Evolutionary conservation across 2,797 vertebrate genomes (phyloP), one percentile per base, ranked within the genome.

Genomic region (Sebastes cheni): DNA sequence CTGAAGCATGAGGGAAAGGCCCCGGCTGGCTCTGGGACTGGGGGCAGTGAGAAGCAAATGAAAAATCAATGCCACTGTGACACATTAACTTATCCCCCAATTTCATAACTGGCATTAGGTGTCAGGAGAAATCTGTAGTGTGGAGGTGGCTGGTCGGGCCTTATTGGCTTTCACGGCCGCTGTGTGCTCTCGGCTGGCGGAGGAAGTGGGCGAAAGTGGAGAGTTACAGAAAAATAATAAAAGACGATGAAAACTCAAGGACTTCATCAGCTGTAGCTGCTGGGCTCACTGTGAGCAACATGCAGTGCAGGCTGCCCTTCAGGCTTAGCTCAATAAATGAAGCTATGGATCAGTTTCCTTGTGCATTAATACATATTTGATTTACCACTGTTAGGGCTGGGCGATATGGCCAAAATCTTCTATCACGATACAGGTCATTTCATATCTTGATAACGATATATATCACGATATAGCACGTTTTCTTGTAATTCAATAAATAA

Each of bases 61-160:
- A 94, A 95, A 95, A 95, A 95, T 94, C 94, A 92, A 95, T 94
- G 92, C 80, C 81, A 74, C 92, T 90, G 91, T 94, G 94, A 95
- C 94, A 95, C 92, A 94, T 95, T 94, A 95, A 95, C 94, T 94
- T 94, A 94, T 94, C 92, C 93, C 92, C 90, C 91, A 92, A 91
- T 94, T 95, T 94, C 92, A 94, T 93, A 94, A 93, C 92, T 93
- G 94, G 88, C 93, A 93, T 92, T 90, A 67, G 89, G 88, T 93
- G 93, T 94, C 93, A 93, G 90, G 88, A 90, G 80, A 85, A 92
- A 93, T 93, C 91, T 91, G 92, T 81, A 64, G 80, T 34, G 76
- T 78, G 79, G 89, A 87, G 89, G 90, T 55, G 87, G 82, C 80
- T 80, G 74, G 83, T 65, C 64, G 85, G 79, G 72, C 80, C 87